These are phyloP conservation scores for Sinocyclocheilus rhinocerous DNA, from an alignment of 2,113 vertebrate genomes.

Conservation along the genomic window DNA sequence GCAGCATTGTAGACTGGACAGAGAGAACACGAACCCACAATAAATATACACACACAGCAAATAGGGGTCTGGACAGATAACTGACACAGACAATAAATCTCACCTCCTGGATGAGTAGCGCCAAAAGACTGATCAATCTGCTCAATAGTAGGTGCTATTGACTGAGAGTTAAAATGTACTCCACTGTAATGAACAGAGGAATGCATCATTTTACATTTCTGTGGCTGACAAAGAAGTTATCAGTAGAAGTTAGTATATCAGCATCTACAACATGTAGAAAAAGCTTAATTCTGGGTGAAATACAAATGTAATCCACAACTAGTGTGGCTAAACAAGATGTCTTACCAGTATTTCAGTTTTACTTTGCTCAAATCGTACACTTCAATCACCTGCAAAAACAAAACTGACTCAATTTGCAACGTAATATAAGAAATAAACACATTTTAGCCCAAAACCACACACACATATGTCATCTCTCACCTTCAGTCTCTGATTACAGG, in stretches of 20 bases:
- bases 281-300: neutral
- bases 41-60: neutral
- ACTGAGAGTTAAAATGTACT: conserved; percentile 99
- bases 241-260: too few species aligned
- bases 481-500: conserved; percentile 99
- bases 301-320: neutral
- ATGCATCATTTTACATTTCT: neutral
- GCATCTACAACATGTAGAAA: too few species aligned
- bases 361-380: conserved; percentile 99
- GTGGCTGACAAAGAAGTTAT: neutral
- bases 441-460: neutral
- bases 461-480: conserved; percentile 69
- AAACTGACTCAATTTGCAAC: conserved; percentile 18
- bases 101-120: conserved; percentile 98
- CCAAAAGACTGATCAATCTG: conserved; percentile 99
- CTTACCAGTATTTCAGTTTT: conserved; percentile 99
- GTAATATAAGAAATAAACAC: neutral
- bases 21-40: neutral
- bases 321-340: conserved; percentile 50
- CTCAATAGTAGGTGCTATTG: conserved; percentile 97
- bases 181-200: conserved; percentile 80
- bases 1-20: conserved; percentile 93
- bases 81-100: neutral
- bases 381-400: conserved; percentile 89
- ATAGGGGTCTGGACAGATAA: neutral